Base-by-base conservation (phyloP, 2,888 invertebrate species). In the Caenorhabditis sp. region DNA sequence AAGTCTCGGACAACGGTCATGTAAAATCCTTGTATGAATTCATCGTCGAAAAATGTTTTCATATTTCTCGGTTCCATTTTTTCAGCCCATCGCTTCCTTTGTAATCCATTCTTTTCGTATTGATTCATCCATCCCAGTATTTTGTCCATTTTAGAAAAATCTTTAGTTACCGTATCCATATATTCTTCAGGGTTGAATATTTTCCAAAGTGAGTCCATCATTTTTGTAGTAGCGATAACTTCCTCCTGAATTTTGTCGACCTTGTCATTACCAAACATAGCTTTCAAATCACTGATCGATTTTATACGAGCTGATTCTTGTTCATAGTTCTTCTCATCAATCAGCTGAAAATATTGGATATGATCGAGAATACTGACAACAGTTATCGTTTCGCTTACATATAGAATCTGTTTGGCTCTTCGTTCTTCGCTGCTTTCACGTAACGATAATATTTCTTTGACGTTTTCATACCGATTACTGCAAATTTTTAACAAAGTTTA, bases 11-110 rank as follows among this genome's bases (percentile, higher is more conserved):
- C 73, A 12, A 87, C 73, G 23, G 82, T 70, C 51, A 81, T 81
- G 63, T 85, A 86, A 77, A 43, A 43, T 3, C 14, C 14, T 12
- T 14, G 6, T 3, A 17, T 10, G 66, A 86, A 83, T 55, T 86
- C 86, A 51, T 86, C 86, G 10, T 85, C 85, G 55, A 86, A 84
- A 59, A 87, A 86, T 54, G 83, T 83, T 31, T 81, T 76, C 86
- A 86, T 87, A 64, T 86, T 83, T 55, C 86, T 60, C n/a, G 82
- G 76, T 62, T 85, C 78, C 86, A 86, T 86, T 71, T 84, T 86
- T 65, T 86, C 86, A 0, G 86, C 86, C 86, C 86, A 86, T 12
- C 76, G 81, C 61, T 81, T 71, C 12, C 83, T 54, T 59, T 84
- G 83, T 24, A 86, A 69, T 21, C 77, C 75, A 21, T 84, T 82